A percentile compares a stretch with the other conserved stretches of the same genome.
Evolutionary conservation across 2,888 invertebrate species (phyloP).

Genomic region (Endomychus coccineus): DNA sequence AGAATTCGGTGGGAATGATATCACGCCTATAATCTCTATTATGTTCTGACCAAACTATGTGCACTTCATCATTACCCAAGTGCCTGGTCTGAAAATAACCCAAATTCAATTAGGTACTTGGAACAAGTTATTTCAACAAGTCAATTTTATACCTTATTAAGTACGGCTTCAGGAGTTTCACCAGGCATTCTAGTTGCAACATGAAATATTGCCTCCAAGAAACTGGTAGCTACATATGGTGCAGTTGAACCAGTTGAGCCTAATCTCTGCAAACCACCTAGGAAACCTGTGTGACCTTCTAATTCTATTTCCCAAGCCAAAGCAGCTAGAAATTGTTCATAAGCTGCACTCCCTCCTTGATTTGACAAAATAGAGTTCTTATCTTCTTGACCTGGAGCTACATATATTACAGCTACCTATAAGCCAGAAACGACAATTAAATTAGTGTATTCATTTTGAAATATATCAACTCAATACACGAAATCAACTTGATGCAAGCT

Average conservation of each 20-base stretch:
- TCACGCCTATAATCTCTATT: conserved; percentile 90
- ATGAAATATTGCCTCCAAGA: conserved; percentile 92
- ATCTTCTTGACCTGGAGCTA: conserved; percentile 95
- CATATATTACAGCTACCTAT: conserved; percentile 89
- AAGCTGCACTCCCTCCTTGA: conserved; percentile 83
- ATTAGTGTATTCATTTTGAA: no score
- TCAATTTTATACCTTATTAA: conserved; percentile 73
- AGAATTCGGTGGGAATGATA: conserved; percentile 98
- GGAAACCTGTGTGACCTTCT: conserved; percentile 90
- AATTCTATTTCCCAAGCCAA: conserved; percentile 81
- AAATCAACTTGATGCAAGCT: no score
- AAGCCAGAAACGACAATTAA: conserved; percentile 1
- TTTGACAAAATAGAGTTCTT: conserved; percentile 91
- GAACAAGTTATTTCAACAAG: background rate
- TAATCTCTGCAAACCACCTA: conserved; percentile 87
- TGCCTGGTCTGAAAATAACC: conserved; percentile 69
- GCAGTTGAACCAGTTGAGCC: conserved; percentile 88
- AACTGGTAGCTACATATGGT: conserved; percentile 91
- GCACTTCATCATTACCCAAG: conserved; percentile 96
- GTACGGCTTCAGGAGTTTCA: conserved; percentile 75
- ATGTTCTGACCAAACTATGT: conserved; percentile 99
- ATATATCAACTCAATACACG: no score
- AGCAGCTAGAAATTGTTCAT: conserved; percentile 70
- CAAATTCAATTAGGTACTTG: background rate
- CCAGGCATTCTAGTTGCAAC: conserved; percentile 97